Evolutionary conservation across 2,888 invertebrate genomes (phyloP).

Genomic region (Netelia fuscicornis): DNA sequence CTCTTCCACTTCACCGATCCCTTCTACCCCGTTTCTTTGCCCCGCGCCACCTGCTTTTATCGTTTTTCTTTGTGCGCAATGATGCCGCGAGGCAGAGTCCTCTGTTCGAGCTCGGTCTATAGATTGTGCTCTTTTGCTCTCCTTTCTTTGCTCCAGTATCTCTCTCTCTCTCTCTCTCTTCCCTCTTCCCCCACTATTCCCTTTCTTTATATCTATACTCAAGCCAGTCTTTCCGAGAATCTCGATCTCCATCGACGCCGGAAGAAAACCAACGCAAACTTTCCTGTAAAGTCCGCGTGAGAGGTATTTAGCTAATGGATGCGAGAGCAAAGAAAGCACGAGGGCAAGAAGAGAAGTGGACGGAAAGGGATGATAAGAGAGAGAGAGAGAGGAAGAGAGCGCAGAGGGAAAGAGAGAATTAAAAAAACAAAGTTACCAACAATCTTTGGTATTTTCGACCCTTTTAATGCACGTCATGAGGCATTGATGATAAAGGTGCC

Average conservation of each 20-base stretch:
- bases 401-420: conserved; percentile 7
- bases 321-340: conserved; percentile 29
- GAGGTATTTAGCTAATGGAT: conserved; percentile 54
- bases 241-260: conserved; percentile 33
- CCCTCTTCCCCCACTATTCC: not conserved
- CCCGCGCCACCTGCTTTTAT: conserved; percentile 54
- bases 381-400: conserved; percentile 27
- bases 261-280: conserved; percentile 45
- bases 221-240: not conserved
- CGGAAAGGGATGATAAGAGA: conserved; percentile 25
- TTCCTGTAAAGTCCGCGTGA: conserved; percentile 26
- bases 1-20: not conserved
- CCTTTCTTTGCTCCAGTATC: conserved; percentile 40
- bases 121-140: conserved; percentile 41
- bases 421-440: conserved; percentile 75
- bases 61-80: conserved; percentile 58
- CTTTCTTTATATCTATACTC: not conserved
- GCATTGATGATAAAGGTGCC: conserved; percentile 75
- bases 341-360: conserved; percentile 14
- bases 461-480: conserved; percentile 79
- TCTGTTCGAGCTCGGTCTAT: conserved; percentile 46
- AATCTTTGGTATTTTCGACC: conserved; percentile 79
- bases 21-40: not conserved
- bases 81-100: conserved; percentile 44
- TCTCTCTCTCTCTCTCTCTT: not conserved